Conservation (phyloP, 2,113 vertebrate genomes). For the Oryzias melastigma region DNA sequence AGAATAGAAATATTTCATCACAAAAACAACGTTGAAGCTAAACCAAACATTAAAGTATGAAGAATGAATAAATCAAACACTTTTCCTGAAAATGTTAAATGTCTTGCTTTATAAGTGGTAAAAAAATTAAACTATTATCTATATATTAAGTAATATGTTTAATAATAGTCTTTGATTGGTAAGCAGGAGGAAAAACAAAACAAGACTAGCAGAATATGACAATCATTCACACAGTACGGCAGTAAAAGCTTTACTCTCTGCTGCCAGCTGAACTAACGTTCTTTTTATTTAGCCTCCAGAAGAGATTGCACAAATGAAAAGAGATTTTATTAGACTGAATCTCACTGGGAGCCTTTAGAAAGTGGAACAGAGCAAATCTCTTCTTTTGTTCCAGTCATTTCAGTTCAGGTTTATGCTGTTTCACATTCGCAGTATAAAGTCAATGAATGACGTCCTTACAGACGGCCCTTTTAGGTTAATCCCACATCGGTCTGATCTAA, state of each 20-base stretch:
- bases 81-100: too few species aligned
- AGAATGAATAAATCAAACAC: too few species aligned
- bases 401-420: slow-evolving; percentile 20
- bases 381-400: slow-evolving; percentile 31
- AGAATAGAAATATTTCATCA: too few species aligned
- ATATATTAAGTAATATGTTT: too few species aligned
- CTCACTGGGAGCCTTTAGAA: slow-evolving; percentile 51
- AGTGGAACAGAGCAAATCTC: slow-evolving; percentile 37
- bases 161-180: neutral
- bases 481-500: neutral
- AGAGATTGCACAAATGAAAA: slow-evolving; percentile 64
- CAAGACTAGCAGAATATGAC: slow-evolving; percentile 53
- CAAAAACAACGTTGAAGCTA: too few species aligned
- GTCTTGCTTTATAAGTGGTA: too few species aligned
- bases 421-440: neutral
- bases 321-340: slow-evolving; percentile 61
- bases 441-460: slow-evolving; percentile 5
- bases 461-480: slow-evolving; percentile 13
- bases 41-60: too few species aligned
- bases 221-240: slow-evolving; percentile 50
- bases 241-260: slow-evolving; percentile 51
- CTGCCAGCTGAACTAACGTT: slow-evolving; percentile 47
- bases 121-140: too few species aligned
- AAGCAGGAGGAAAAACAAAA: slow-evolving; percentile 46
- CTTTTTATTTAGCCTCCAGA: slow-evolving; percentile 60